A percentile compares a stretch with the other conserved stretches of the same genome.
Evolutionary conservation across 2,888 invertebrate species (phyloP).

Genomic region (Drosophila parthenogenetica): DNA sequence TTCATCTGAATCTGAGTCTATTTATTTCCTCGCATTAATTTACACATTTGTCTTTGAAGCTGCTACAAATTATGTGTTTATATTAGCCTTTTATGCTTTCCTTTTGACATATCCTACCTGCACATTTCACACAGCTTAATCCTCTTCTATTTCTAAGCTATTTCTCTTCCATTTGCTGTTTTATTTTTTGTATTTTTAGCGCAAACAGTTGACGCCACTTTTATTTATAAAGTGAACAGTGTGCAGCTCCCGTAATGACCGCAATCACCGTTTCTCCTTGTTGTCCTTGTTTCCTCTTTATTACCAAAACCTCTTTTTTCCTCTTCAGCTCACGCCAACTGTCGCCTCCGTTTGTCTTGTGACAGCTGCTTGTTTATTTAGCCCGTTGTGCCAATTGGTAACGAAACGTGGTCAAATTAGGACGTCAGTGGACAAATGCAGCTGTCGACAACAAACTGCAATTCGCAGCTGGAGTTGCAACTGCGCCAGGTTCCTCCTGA

Average conservation of each 20-base stretch:
- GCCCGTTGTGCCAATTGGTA: conserved; percentile 67
- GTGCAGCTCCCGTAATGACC: conserved; percentile 55
- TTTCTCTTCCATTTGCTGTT: background rate
- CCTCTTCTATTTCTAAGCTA: background rate
- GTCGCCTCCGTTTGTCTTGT: background rate
- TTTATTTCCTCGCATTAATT: background rate
- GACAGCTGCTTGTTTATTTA: conserved; percentile 60
- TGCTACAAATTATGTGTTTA: background rate
- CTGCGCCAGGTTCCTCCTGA: conserved; percentile 27
- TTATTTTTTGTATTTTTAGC: conserved; percentile 12
- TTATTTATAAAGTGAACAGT: conserved; percentile 25
- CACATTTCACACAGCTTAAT: background rate
- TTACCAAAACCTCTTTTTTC: background rate
- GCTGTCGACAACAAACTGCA: conserved; percentile 37
- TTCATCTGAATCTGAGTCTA: background rate
- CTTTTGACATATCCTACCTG: too few relatives aligned
- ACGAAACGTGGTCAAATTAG: conserved; percentile 74
- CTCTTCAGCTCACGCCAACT: background rate
- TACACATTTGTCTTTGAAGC: background rate
- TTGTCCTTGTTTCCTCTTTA: background rate
- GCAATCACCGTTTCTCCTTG: conserved; percentile 44
- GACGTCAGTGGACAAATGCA: conserved; percentile 62
- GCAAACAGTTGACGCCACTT: conserved; percentile 28
- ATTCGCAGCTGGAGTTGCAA: conserved; percentile 33
- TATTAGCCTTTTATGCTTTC: too few relatives aligned